Conservation (phyloP, 2,797 vertebrate genomes). For the Schizothorax lantsangensis region DNA sequence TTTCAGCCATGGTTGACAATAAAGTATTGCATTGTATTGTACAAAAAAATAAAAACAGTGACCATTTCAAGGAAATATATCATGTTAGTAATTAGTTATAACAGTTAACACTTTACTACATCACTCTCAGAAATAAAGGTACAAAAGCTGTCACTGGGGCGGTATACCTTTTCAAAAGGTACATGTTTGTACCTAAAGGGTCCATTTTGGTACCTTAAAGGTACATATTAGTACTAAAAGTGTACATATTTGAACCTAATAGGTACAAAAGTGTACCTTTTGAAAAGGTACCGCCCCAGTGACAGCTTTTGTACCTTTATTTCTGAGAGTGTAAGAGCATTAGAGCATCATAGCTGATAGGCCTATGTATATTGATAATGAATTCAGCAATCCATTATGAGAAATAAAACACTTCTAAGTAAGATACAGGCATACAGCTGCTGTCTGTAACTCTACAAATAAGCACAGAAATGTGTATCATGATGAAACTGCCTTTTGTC, state of each 20-base stretch:
- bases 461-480: background rate
- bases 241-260: no score
- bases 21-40: background rate
- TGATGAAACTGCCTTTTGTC: slow-evolving; percentile 14
- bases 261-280: no score
- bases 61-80: background rate
- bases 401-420: background rate
- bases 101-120: background rate
- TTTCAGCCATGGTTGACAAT: background rate
- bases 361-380: background rate
- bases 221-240: no score
- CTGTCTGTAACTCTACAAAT: background rate
- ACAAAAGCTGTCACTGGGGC: no score
- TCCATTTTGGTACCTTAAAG: no score
- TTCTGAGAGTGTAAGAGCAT: background rate
- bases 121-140: background rate
- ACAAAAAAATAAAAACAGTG: background rate
- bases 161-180: no score
- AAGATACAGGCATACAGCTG: background rate
- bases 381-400: background rate
- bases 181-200: no score
- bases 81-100: background rate
- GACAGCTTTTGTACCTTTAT: no score
- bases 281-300: no score
- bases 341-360: background rate